A percentile compares a stretch with the other conserved stretches of the same genome.
Conservation (phyloP, 2,888 invertebrate genomes). For the Rhingia rostrata region DNA sequence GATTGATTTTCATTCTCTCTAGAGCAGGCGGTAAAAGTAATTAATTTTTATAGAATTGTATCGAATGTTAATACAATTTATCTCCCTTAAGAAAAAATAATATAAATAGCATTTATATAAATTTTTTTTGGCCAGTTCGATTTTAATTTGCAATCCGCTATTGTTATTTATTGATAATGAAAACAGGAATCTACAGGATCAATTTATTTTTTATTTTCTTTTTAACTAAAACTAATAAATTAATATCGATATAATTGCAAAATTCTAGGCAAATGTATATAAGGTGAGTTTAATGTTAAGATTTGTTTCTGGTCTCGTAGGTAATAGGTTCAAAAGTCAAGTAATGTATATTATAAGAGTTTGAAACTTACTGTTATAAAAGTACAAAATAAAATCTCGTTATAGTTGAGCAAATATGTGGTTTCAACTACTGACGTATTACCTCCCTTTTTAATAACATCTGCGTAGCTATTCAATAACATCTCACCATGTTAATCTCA, state of each 20-base stretch:
- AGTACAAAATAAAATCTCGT: conserved; percentile 45
- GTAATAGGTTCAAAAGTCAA: conserved; percentile 2
- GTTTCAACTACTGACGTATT: neutral
- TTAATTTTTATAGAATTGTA: conserved; percentile 52
- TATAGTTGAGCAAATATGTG: neutral
- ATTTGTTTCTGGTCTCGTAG: conserved; percentile 9
- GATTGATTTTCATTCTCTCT: conserved; percentile 24
- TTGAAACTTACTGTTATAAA: conserved; percentile 41
- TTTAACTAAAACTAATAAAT: neutral
- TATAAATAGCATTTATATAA: neutral
- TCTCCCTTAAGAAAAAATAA: neutral
- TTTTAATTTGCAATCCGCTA: neutral
- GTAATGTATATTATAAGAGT: conserved; percentile 14
- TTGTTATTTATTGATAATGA: neutral
- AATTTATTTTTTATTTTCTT: conserved; percentile 24
- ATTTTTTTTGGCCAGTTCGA: neutral
- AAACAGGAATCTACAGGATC: conserved; percentile 10
- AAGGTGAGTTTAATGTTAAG: conserved; percentile 18
- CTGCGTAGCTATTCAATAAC: neutral
- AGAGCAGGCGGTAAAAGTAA: conserved; percentile 26
- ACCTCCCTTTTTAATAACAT: neutral
- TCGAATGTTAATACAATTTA: conserved; percentile 31
- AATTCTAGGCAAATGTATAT: conserved; percentile 31
- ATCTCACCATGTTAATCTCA: neutral
- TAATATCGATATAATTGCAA: neutral